Percentiles rank a stretch among this genome's conserved stretches.
These are phyloP conservation scores for Varanus komodoensis DNA, from an alignment of 2,113 vertebrate genomes.

Conservation along the genomic window DNA sequence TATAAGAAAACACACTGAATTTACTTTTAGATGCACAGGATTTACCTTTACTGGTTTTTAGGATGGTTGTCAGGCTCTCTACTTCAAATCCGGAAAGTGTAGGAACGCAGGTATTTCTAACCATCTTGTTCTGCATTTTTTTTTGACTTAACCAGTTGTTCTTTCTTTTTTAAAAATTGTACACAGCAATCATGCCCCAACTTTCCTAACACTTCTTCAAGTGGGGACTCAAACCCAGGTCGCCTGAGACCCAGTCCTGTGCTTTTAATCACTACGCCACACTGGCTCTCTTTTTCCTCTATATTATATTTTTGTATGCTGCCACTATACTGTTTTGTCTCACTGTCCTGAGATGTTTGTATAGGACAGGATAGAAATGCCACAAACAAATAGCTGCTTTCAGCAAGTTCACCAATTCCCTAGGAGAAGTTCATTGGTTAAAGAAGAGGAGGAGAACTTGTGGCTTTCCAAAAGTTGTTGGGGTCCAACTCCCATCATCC, in stretches of 20 bases:
- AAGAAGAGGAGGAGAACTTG: too few relatives aligned
- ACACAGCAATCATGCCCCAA: neutral
- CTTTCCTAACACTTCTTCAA: neutral
- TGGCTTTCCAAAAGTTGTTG: too few relatives aligned
- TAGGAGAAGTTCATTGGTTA: neutral
- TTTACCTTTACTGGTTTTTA: neutral
- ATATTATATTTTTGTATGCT: too few relatives aligned
- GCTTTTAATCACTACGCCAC: too few relatives aligned
- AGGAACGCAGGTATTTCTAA: neutral
- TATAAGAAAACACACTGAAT: neutral
- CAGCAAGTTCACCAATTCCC: conserved; percentile 12
- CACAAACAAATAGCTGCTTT: too few relatives aligned
- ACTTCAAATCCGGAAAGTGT: neutral
- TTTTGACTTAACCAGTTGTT: neutral
- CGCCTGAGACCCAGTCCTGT: too few relatives aligned
- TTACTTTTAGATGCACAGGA: neutral
- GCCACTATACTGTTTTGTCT: too few relatives aligned
- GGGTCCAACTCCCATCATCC: neutral
- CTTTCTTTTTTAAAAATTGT: neutral
- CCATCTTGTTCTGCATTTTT: too few relatives aligned
- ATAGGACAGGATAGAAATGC: too few relatives aligned
- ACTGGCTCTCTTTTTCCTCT: too few relatives aligned
- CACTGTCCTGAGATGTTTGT: too few relatives aligned
- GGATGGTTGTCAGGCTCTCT: neutral
- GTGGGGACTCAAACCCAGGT: too few relatives aligned